Evolutionary conservation across 2,113 vertebrate species (phyloP), one percentile per base, ranked within the genome.

Genomic region (Ursus arctos): DNA sequence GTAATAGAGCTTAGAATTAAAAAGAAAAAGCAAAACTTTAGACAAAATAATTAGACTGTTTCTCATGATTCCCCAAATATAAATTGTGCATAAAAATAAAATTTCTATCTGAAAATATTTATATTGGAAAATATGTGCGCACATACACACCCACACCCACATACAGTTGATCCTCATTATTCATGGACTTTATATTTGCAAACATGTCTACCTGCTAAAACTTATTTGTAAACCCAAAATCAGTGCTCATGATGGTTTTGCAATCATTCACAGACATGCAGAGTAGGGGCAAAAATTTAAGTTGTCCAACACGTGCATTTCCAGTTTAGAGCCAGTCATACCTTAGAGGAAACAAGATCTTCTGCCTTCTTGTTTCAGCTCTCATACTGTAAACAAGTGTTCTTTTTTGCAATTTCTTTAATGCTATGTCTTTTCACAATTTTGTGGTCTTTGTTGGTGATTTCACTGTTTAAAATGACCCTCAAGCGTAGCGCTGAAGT

Each of bases 1-100:
- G 43, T 90, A 96, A 79, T n/a, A 93, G 43, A 96, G 43, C 36
- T 82, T 81, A 14, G 63, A 93, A 80, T 96, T 71, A 63, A 61
- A 72, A 91, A 57, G 53, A 76, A 94, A 87, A 94, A 65, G 51
- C 28, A 84, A 49, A 94, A 74, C 1, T 51, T 6, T 72, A 72
- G 16, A 61, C 49, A 82, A 86, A 86, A 80, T 65, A 85, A 71
- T 77, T 83, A 63, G 7, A 51, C 47, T 87, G 2, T 80, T 82
- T 92, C 43, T 89, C 9, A 83, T 40, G 16, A 0, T 72, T 33
- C 24, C 18, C 40, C 14, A 88, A 83, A 47, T 69, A 80, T 1
- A 71, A 31, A 49, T 76, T 76, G 53, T 61, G 33, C 13, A 51
- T n/a, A 69, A 57, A 90, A 90, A 55, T 31, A 49, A 77, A 82